Conservation (phyloP, 2,797 vertebrate genomes). For the Hylomyscus alleni region DNA sequence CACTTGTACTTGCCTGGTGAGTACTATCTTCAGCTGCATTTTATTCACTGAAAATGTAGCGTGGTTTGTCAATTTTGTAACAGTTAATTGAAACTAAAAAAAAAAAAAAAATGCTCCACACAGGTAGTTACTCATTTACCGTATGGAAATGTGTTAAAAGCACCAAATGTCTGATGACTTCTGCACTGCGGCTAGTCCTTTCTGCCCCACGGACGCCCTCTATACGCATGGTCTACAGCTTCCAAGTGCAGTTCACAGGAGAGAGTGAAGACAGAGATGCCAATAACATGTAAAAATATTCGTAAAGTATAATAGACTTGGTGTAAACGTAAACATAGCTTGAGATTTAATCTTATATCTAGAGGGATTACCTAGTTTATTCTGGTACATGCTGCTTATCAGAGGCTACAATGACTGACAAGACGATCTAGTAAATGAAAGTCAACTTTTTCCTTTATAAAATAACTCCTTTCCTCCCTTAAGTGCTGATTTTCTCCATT, state of each 20-base stretch:
- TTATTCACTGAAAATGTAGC: conserved; percentile 51
- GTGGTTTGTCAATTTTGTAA: conserved; percentile 43
- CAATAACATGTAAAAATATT: not conserved
- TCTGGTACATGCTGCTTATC: rapidly evolving
- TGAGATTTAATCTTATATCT: conserved; percentile 1
- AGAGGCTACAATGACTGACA: not conserved
- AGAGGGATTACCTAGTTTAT: not conserved
- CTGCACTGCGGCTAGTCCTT: not conserved
- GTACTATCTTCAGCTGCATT: conserved; percentile 54
- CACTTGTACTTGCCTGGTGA: conserved; percentile 45
- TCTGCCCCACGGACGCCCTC: not conserved
- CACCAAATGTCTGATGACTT: not conserved
- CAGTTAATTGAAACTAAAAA: conserved; percentile 41
- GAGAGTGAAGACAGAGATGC: not conserved
- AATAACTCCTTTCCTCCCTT: not conserved
- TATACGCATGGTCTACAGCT: rapidly evolving
- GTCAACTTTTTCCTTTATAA: not conserved
- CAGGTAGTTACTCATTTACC: not conserved
- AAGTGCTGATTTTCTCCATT: not conserved
- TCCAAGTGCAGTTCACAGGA: not conserved
- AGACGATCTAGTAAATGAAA: not conserved
- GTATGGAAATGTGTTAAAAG: not conserved
- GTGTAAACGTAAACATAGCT: not conserved
- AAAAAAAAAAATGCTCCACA: not conserved
- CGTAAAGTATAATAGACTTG: not conserved